A percentile compares a stretch with the other conserved stretches of the same genome.
phyloP scores from a whole-genome alignment of 2,797 vertebrate species.

The Coreius guichenoti region DNA sequence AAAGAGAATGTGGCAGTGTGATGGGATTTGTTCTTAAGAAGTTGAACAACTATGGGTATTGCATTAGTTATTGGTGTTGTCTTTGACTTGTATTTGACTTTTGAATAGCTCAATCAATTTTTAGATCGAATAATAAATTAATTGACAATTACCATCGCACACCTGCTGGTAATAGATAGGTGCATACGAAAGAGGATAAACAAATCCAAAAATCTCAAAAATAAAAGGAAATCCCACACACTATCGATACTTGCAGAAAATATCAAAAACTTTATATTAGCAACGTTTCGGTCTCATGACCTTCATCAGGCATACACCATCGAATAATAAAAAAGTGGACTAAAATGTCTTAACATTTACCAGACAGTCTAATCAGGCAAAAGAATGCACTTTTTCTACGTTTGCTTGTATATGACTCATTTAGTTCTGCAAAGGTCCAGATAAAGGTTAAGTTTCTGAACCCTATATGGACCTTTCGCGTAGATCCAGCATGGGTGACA shows the following conservation, averaged over 20 bases:
- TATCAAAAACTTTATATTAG: too few relatives aligned
- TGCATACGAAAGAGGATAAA: too few relatives aligned
- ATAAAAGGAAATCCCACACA: too few relatives aligned
- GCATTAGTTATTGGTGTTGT: not conserved
- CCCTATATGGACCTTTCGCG: slow-evolving; percentile 3
- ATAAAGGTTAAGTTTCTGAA: slow-evolving; percentile 4
- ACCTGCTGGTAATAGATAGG: too few relatives aligned
- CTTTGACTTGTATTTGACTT: not conserved
- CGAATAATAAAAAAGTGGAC: not conserved
- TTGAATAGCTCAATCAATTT: not conserved
- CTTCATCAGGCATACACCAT: too few relatives aligned
- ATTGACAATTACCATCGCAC: too few relatives aligned
- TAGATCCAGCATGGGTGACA: slow-evolving; percentile 13
- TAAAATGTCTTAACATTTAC: not conserved
- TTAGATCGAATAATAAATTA: not conserved
- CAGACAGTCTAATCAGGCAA: not conserved
- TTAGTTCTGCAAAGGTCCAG: not conserved
- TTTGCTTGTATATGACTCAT: slow-evolving; percentile 4
- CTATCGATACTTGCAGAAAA: too few relatives aligned
- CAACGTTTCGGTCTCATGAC: too few relatives aligned
- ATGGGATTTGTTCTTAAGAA: not conserved
- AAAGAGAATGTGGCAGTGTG: not conserved
- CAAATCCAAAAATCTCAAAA: too few relatives aligned
- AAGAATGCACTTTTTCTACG: not conserved
- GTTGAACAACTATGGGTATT: not conserved